phyloP scores from a whole-genome alignment of 2,797 vertebrate genomes.

The Cichlasoma orientale region DNA sequence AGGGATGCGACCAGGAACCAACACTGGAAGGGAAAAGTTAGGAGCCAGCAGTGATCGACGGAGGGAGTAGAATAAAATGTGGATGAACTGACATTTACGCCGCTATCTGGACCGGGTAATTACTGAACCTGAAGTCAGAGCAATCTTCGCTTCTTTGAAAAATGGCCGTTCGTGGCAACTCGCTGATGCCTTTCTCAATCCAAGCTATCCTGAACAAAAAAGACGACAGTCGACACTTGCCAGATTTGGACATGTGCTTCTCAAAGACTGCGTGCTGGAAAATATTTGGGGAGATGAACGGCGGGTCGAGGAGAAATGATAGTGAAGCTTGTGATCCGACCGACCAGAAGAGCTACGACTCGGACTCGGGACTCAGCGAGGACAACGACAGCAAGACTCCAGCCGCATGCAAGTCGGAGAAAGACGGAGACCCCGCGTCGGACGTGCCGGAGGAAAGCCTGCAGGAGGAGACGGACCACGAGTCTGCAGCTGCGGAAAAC shows the following conservation, averaged over 20 bases:
- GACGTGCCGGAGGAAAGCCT: slow-evolving; percentile 78
- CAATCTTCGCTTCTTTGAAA: slow-evolving; percentile 58
- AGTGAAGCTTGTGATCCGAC: slow-evolving; percentile 68
- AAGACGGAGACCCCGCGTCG: slow-evolving; percentile 70
- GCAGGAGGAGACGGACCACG: slow-evolving; percentile 83
- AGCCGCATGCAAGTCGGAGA: slow-evolving; percentile 69
- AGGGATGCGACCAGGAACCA: slow-evolving; percentile 65
- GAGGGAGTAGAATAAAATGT: slow-evolving; percentile 59
- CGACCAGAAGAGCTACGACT: slow-evolving; percentile 87
- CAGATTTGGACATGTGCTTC: slow-evolving; percentile 85
- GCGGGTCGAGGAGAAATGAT: slow-evolving; percentile 62
- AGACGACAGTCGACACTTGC: slow-evolving; percentile 83
- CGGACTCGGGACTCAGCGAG: slow-evolving; percentile 92
- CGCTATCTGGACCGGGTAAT: slow-evolving; percentile 19
- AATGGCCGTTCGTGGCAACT: slow-evolving; percentile 90
- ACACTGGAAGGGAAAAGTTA: slow-evolving; percentile 33
- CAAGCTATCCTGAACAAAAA: slow-evolving; percentile 96
- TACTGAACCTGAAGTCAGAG: slow-evolving; percentile 28
- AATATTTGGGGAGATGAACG: slow-evolving; percentile 86
- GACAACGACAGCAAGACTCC: slow-evolving; percentile 84
- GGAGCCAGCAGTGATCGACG: slow-evolving; percentile 34
- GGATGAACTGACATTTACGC: slow-evolving; percentile 64
- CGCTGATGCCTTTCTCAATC: slow-evolving; percentile 95
- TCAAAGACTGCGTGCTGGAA: slow-evolving; percentile 88
- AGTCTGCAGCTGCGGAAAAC: slow-evolving; percentile 82